Base-by-base conservation (phyloP, 2,113 vertebrate species). In the Sylvilagus bachmani region DNA sequence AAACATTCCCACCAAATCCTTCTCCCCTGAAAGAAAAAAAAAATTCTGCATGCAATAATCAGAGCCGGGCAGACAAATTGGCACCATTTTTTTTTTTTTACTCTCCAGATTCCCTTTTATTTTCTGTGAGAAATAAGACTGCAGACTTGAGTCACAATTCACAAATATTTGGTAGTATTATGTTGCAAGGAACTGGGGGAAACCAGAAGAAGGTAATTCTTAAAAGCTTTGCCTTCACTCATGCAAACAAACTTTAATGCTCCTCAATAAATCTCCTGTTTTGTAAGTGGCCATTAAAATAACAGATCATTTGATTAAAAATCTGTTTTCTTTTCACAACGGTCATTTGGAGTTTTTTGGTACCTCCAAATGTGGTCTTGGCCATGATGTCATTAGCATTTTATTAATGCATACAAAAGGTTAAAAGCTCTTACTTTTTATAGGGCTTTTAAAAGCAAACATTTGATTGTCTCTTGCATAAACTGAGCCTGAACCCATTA, bases 91-190 rank as follows among this genome's bases (percentile, higher is more conserved):
- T 96, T 58, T 58, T 89, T 97, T 96, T 95, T 55, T 21, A 78
- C 93, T 96, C 88, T 96, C 97, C 93, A 95, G 90, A 80, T 92
- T 98, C 94, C 85, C 82, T 96, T 97, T 94, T 97, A 96, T 98
- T 98, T 98, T 98, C 97, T 97, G 97, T 95, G 96, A 98, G 97
- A 97, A 97, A 96, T 97, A 97, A 97, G 97, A 94, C 97, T 98
- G 97, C 25, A 16, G 96, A 97, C 96, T 97, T 96, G 97, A 98
- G 98, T 97, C 98, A 98, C 98, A 98, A 98, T 98, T 98, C 97
- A 98, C 98, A 98, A 98, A 98, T 98, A 98, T 98, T 98, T 98
- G 97, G 96, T 97, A 97, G 98, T 98, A 98, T 98, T 98, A 98
- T 98, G 98, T 98, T 98, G 98, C 98, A 98, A 94, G 97, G 58